Evolutionary conservation across 1,140 invertebrate species (phyloP).

Genomic region (Odontomachus brunneus): DNA sequence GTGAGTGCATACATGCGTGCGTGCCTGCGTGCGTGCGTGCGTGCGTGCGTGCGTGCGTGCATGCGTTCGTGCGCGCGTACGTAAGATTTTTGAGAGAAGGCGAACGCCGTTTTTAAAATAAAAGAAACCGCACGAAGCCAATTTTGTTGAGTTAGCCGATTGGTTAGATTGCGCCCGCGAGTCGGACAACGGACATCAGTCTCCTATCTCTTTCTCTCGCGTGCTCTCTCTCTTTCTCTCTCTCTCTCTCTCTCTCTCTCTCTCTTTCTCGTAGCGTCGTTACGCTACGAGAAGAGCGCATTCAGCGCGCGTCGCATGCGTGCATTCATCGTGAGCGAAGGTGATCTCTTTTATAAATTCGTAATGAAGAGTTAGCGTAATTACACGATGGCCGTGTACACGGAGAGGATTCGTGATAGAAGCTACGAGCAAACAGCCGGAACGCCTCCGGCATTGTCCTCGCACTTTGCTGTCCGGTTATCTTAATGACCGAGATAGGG

Average conservation of each 20-base stretch:
- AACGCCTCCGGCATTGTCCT: slow-evolving; percentile 50
- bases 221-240: no score
- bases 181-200: neutral
- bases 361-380: slow-evolving; percentile 48
- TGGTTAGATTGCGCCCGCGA: slow-evolving; percentile 20
- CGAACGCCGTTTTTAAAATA: slow-evolving; percentile 54
- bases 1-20: slow-evolving; percentile 15
- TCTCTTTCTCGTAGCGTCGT: neutral
- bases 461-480: slow-evolving; percentile 28
- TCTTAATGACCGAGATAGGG: slow-evolving; percentile 12
- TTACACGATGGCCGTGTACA: slow-evolving; percentile 9
- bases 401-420: slow-evolving; percentile 25
- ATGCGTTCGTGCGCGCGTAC: slow-evolving; percentile 27
- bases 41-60: slow-evolving; percentile 26
- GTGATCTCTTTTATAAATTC: slow-evolving; percentile 41
- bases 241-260: no score
- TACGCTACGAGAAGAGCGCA: slow-evolving; percentile 12
- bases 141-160: slow-evolving; percentile 48
- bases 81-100: slow-evolving; percentile 54
- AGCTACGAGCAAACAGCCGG: slow-evolving; percentile 45
- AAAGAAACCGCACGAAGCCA: slow-evolving; percentile 72
- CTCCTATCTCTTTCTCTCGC: no score
- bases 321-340: neutral
- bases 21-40: neutral
- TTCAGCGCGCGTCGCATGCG: slow-evolving; percentile 48